These are phyloP conservation scores for Gambusia yucatana DNA, from an alignment of 2,797 vertebrate genomes.

Conservation along the genomic window DNA sequence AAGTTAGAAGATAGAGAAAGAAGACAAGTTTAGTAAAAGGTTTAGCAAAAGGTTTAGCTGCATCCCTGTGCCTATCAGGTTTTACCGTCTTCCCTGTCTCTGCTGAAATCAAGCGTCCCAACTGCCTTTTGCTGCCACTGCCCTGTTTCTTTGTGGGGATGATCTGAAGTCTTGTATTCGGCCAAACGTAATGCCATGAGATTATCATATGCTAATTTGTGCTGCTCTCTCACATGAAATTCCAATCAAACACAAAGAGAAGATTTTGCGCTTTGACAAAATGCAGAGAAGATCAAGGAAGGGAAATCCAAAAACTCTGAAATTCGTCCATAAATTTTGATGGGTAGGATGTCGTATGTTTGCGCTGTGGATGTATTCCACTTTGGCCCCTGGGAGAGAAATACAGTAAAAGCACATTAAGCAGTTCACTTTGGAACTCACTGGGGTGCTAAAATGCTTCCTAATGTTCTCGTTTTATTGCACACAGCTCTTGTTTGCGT, in stretches of 20 bases:
- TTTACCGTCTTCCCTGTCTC: too few relatives aligned
- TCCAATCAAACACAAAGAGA: background rate
- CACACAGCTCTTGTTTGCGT: conserved; percentile 12
- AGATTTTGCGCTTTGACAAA: background rate
- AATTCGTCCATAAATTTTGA: conserved; percentile 24
- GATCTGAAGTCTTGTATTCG: too few relatives aligned
- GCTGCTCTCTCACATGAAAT: too few relatives aligned
- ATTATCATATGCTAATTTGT: too few relatives aligned
- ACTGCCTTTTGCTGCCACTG: too few relatives aligned
- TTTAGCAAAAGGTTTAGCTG: background rate
- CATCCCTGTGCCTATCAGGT: too few relatives aligned
- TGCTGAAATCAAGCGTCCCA: too few relatives aligned
- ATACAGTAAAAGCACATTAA: conserved; percentile 68
- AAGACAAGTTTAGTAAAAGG: background rate
- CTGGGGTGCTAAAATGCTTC: conserved; percentile 55
- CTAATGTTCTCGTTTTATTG: conserved; percentile 55
- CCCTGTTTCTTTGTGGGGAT: too few relatives aligned
- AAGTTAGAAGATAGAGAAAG: background rate
- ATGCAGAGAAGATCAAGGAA: background rate
- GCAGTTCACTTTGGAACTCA: conserved; percentile 61
- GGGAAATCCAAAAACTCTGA: conserved; percentile 4
- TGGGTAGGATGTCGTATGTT: conserved; percentile 41
- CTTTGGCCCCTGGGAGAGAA: conserved; percentile 37
- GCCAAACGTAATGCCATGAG: too few relatives aligned
- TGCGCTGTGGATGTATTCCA: conserved; percentile 44